A percentile compares a stretch with the other conserved stretches of the same genome.
phyloP scores from a whole-genome alignment of 1,140 invertebrate species.

The Ylistrum balloti region DNA sequence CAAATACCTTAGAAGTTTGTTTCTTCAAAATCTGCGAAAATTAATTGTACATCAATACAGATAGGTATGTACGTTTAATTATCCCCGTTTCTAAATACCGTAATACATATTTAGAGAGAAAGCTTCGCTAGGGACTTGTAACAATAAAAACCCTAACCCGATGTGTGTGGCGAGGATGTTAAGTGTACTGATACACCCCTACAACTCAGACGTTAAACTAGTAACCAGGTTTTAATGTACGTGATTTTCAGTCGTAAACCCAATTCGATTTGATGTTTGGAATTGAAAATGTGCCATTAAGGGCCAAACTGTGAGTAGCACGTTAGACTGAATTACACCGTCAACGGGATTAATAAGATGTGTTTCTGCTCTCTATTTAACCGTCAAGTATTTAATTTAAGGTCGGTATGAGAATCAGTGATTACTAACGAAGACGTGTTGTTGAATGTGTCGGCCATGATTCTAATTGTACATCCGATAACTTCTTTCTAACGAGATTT shows the following conservation, averaged over 20 bases:
- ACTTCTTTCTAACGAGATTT: too few species aligned
- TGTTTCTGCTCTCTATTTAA: neutral
- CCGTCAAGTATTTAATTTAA: too few species aligned
- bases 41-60: conserved; percentile 9
- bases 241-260: neutral
- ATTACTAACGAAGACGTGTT: too few species aligned
- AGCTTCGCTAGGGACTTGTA: neutral
- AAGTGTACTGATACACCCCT: neutral
- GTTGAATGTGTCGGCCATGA: too few species aligned
- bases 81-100: neutral
- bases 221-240: neutral
- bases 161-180: neutral
- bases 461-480: too few species aligned
- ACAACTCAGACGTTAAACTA: neutral
- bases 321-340: neutral
- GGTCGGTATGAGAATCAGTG: too few species aligned
- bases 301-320: neutral
- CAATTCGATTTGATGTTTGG: neutral
- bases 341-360: neutral
- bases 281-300: neutral
- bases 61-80: neutral
- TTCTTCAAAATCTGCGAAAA: conserved; percentile 33
- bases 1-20: neutral
- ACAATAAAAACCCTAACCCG: neutral
- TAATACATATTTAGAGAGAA: neutral